Conservation (phyloP, 2,888 invertebrate genomes). For the Acronicta leporina region DNA sequence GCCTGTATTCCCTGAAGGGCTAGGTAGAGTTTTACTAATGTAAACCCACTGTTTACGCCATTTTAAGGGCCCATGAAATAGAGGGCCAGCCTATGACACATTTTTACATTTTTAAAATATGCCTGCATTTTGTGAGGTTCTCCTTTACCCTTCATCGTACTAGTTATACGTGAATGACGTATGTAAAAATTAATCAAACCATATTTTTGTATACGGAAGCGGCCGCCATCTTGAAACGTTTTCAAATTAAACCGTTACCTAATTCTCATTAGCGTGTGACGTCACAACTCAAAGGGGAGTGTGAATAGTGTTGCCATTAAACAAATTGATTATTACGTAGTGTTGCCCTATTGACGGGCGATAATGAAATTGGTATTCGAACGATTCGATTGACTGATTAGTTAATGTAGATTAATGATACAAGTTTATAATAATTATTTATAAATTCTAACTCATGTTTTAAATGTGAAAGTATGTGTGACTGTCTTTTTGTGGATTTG, state of each 20-base stretch:
- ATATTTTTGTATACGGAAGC: constrained; percentile 44
- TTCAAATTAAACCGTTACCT: constrained; percentile 47
- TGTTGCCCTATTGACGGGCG: constrained; percentile 58
- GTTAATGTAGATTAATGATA: constrained; percentile 28
- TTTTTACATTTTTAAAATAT: too few species aligned
- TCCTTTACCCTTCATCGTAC: constrained; percentile 15
- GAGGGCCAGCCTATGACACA: too few species aligned
- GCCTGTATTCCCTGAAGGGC: too few species aligned
- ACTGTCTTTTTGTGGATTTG: too few species aligned
- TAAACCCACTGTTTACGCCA: too few species aligned
- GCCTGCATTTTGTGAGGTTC: background rate
- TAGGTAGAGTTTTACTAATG: too few species aligned
- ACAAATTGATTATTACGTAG: constrained; percentile 69
- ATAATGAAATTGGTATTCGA: constrained; percentile 70
- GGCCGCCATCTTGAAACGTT: constrained; percentile 36
- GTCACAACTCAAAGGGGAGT: constrained; percentile 46
- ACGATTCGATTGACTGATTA: constrained; percentile 52
- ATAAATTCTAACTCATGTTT: too few species aligned
- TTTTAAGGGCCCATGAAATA: too few species aligned
- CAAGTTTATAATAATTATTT: background rate
- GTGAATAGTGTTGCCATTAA: constrained; percentile 67
- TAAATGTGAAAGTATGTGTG: too few species aligned
- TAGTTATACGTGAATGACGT: constrained; percentile 15
- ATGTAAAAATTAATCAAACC: constrained; percentile 28
- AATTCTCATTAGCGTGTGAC: constrained; percentile 50